Base-by-base conservation (phyloP, 1,140 invertebrate species). In the Anastatus disparis region DNA sequence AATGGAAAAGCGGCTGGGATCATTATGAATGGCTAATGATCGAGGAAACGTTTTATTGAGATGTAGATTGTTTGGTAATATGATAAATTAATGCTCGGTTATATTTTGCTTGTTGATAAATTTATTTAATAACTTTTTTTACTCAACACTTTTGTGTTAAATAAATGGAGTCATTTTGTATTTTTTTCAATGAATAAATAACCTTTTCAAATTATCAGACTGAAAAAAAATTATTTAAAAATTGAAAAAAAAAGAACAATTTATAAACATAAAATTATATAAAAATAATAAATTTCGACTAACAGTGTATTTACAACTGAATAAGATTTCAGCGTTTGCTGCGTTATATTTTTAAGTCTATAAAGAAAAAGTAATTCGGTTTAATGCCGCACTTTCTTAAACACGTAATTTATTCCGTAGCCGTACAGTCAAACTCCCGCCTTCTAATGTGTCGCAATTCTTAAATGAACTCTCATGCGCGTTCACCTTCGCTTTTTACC, bases 341-440 rank as follows among this genome's bases (percentile, higher is more conserved):
- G 53, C 53, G 48, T 46, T 61, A 44, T 44, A 3, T 44, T 62
- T 62, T 61, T 62, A 42, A 58, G 24, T 17, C 55, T 15, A 48
- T 53, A 50, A 74, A 68, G 53, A 50, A 76, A 68, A 56, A 65
- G 58, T 74, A 68, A 70, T 69, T 69, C 48, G 48, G 15, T 53
- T 44, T 31, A 61, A 29, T 48, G 48, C 48, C 50, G 38, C 68
- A 63, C 35, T 61, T 74, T 73, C 56, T 71, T 65, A 70, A 76
- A 74, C 46, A 56, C 68, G 66, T 76, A 75, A 76, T 76, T 75
- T 69, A 78, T 78, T 74, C 73, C 42, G 46, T 38, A 71, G 38
- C 48, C 35, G 13, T 22, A 53, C 31, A 35, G 4, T 13, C 24
- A 1, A 12, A 50, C 55, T 44, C 17, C 56, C 35, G 58, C 31